Base-by-base conservation (phyloP, 2,888 invertebrate genomes). In the Pyrocoelia pectoralis region DNA sequence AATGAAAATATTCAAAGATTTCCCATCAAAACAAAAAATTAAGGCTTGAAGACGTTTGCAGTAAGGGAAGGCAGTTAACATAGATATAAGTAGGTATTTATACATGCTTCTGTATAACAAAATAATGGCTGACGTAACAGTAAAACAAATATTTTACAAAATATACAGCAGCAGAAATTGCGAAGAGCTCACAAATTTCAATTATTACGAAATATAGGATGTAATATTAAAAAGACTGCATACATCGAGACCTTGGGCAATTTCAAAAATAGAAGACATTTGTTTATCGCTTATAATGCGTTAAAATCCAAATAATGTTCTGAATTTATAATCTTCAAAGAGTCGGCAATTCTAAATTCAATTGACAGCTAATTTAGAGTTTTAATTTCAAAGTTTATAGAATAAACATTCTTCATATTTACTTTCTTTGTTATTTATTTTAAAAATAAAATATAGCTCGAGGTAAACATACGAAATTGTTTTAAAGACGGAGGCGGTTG, bases 221-320 rank as follows among this genome's bases (percentile, higher is more conserved):
- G n/a, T n/a, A n/a, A n/a, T n/a, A n/a, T n/a, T n/a, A n/a, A n/a
- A n/a, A n/a, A n/a, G n/a, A n/a, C n/a, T n/a, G n/a, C n/a, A n/a
- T n/a, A n/a, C n/a, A n/a, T n/a, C n/a, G n/a, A n/a, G 24, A 59
- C 54, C 38, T 60, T 54, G 54, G 15, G 38, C 29, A 48, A 54
- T 18, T 43, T 24, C 54, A 40, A 53, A 60, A 60, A 54, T 60
- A 54, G 60, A 57, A 51, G 43, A 18, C 24, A 15, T 40, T 49
- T 60, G 54, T 60, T 60, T 60, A 60, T 49, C 38, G 18, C 43
- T 33, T 54, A 14, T 49, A 58, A 58, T 58, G 58, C 43, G 29
- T 51, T 58, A 52, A 43, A 52, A 52, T 13, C 41, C 46, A 58
- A 58, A 58, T 52, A 58, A 17, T 24, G 15, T 15, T 40, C 43